Evolutionary conservation across 2,113 vertebrate genomes (phyloP), one percentile per base, ranked within the genome.

Genomic region (Heloderma charlesbogerti): DNA sequence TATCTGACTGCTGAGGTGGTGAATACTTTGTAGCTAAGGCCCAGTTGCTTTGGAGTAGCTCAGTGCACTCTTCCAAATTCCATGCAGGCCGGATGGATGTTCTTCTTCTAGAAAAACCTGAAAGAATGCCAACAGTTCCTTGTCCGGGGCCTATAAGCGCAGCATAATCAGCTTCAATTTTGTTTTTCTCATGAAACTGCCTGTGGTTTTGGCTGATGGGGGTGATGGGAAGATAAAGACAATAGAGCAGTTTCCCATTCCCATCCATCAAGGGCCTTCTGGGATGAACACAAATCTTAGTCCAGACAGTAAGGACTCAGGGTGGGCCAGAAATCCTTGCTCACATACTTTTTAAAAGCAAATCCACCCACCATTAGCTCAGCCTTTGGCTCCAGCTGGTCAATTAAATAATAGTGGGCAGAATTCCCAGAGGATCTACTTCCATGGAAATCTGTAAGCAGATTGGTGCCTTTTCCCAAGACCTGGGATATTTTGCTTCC

Each of bases 1-100:
- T 51, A 88, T 22, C 40, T 71, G 45, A 37, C 16, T 22, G 60
- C 37, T 75, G 43, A 69, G 60, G 9, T 34, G 74, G 12, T 4
- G 22, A 57, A 88, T 12, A 25, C 15, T 60, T 77, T 37, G 16
- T 63, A 81, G 27, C 57, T 3, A 86, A 0, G 0, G 83, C 37
- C 25, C 13, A 27, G 3, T 0, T 0, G 0, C 22, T 18, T 45
- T 0, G 0, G 10, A 48, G 82, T 83, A 0, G 0, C 0, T 75
- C 87, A 34, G 8, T 60, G 3, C 43, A 87, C 6, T 71, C 25
- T 88, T 54, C 4, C 69, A 34, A 29, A 13, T 82, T 72, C 13
- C 0, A 0, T 34, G 87, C 25, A 69, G 66, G 57, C 22, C 74
- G 25, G 45, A 15, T 80, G 25, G 22, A 8, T 86, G 75, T 45